Evolutionary conservation across 2,888 invertebrate species (phyloP).

Genomic region (Heliconius erato): DNA sequence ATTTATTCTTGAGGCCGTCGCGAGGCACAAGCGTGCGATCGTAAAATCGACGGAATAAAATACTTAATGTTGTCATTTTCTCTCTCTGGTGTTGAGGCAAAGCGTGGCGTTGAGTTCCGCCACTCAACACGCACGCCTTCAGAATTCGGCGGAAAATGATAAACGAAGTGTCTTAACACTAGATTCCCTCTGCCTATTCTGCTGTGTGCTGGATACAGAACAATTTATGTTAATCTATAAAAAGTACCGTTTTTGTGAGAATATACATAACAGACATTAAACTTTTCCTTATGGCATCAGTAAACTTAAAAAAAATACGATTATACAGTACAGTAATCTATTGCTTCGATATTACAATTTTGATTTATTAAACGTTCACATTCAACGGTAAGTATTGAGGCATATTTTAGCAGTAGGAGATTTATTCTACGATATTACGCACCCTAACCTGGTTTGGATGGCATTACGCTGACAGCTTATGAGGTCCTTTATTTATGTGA

Average conservation of each 20-base stretch:
- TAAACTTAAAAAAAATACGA: slow-evolving; percentile 6
- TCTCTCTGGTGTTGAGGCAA: too few species aligned
- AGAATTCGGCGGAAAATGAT: too few species aligned
- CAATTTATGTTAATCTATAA: background rate
- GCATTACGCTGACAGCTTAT: slow-evolving; percentile 84
- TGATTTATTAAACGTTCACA: slow-evolving; percentile 70
- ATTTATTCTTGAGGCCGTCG: too few species aligned
- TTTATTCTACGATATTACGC: slow-evolving; percentile 83
- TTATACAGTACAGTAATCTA: slow-evolving; percentile 3
- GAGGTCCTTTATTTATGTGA: slow-evolving; percentile 84
- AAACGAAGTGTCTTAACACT: too few species aligned
- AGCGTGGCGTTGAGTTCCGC: too few species aligned
- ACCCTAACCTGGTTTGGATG: slow-evolving; percentile 79
- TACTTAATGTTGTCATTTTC: too few species aligned
- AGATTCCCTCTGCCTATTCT: too few species aligned
- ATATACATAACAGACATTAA: background rate
- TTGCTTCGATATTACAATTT: slow-evolving; percentile 18
- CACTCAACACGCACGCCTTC: too few species aligned
- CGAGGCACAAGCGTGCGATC: too few species aligned
- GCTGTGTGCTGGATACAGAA: too few species aligned
- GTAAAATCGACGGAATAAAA: too few species aligned
- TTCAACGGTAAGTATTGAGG: slow-evolving; percentile 78
- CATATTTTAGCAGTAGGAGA: slow-evolving; percentile 81
- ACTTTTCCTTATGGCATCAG: background rate
- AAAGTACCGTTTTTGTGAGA: background rate